These are phyloP conservation scores for Holocentrus rufus DNA, from an alignment of 2,797 vertebrate genomes.

Conservation along the genomic window DNA sequence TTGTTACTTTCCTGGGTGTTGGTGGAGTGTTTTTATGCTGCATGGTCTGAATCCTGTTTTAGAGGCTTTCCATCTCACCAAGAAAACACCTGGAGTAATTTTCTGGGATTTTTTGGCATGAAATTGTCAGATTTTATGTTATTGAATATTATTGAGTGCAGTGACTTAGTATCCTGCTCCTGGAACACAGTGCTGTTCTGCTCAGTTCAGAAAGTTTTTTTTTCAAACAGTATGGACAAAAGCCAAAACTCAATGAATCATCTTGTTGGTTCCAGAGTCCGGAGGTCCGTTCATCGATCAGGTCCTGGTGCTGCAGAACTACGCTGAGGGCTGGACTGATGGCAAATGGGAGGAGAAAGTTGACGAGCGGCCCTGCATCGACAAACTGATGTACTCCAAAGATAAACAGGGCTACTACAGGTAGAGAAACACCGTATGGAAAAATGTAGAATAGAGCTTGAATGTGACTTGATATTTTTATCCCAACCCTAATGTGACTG, in stretches of 20 bases:
- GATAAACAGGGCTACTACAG: constrained; percentile 95
- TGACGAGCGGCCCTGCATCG: constrained; percentile 89
- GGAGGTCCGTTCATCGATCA: constrained; percentile 96
- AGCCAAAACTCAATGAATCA: background rate
- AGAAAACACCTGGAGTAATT: no score
- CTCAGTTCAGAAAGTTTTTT: background rate
- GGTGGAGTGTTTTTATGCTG: no score
- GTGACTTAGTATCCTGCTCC: background rate
- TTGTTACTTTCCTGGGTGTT: no score
- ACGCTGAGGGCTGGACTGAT: constrained; percentile 94
- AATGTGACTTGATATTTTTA: no score
- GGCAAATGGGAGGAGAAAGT: constrained; percentile 97
- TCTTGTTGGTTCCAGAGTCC: constrained; percentile 82
- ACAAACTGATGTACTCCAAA: constrained; percentile 88
- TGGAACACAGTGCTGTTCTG: background rate
- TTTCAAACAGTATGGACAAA: background rate
- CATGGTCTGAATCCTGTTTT: no score
- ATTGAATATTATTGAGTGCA: background rate
- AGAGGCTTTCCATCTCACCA: no score
- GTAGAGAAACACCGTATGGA: constrained; percentile 72
- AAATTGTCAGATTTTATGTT: no score
- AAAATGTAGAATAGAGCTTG: background rate
- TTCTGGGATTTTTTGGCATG: no score
- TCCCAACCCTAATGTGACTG: no score
- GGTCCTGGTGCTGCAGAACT: constrained; percentile 92